Conservation (phyloP, 35 echinoderm and acorn worm genomes). For the Holothuria glaberrima region DNA sequence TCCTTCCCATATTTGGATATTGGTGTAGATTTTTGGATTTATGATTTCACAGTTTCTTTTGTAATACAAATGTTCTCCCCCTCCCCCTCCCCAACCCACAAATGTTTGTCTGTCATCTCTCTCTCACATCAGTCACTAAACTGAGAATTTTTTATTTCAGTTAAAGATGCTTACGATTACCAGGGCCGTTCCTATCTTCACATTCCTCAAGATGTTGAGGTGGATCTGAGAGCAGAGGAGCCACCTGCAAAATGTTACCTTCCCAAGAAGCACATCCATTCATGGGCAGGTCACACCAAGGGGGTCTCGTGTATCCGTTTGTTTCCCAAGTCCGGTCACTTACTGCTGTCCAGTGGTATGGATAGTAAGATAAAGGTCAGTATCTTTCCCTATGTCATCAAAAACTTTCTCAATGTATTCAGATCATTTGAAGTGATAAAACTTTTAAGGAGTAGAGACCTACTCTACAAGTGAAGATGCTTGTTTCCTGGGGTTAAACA, state of each 20-base stretch:
- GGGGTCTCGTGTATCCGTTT: slow-evolving; percentile 89
- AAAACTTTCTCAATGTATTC: no score
- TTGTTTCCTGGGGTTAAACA: no score
- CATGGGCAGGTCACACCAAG: slow-evolving; percentile 98
- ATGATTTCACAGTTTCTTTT: no score
- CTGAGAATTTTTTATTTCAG: slow-evolving; percentile 30
- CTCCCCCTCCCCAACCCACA: no score
- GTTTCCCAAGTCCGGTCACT: slow-evolving; percentile 91
- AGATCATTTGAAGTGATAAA: no score
- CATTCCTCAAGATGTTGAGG: slow-evolving; percentile 89
- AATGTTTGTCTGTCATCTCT: no score
- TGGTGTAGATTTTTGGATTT: no score
- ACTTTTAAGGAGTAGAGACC: no score
- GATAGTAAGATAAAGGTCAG: slow-evolving; percentile 95
- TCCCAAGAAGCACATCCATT: slow-evolving; percentile 89
- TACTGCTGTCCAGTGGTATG: slow-evolving; percentile 96
- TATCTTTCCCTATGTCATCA: background rate
- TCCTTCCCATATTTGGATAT: no score
- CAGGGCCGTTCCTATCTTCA: slow-evolving; percentile 94
- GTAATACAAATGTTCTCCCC: no score
- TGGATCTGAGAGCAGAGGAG: slow-evolving; percentile 77
- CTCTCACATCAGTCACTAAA: no score
- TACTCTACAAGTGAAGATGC: no score
- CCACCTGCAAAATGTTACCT: slow-evolving; percentile 94
- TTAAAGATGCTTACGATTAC: slow-evolving; percentile 98